These are phyloP conservation scores for Serrognathus titanus DNA, from an alignment of 2,888 invertebrate genomes.

Conservation along the genomic window DNA sequence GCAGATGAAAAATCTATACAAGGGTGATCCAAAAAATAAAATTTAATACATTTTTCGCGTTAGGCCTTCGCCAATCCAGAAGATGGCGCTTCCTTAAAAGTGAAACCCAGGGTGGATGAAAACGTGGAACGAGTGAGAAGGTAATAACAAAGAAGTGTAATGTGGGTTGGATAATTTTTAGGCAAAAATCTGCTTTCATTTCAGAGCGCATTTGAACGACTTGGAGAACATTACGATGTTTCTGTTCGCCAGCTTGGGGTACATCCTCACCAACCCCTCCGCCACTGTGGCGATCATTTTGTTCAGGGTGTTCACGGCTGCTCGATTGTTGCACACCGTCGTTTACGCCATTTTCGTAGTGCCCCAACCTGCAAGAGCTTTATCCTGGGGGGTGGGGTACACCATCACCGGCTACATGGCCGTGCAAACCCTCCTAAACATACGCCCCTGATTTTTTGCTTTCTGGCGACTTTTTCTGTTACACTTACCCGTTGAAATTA, in stretches of 20 bases:
- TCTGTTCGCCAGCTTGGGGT: conserved; percentile 59
- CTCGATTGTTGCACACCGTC: conserved; percentile 60
- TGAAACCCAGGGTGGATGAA: conserved; percentile 43
- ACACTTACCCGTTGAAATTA: neutral
- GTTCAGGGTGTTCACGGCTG: conserved; percentile 56
- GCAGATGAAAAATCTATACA: too few relatives aligned
- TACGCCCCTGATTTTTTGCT: conserved; percentile 10
- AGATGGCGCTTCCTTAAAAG: conserved; percentile 44
- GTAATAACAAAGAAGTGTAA: conserved; percentile 29
- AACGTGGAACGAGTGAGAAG: conserved; percentile 54
- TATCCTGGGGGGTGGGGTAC: conserved; percentile 20
- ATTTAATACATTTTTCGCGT: conserved; percentile 12
- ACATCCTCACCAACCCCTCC: conserved; percentile 58
- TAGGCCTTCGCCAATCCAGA: conserved; percentile 57
- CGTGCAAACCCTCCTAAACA: conserved; percentile 12
- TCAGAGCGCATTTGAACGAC: conserved; percentile 68
- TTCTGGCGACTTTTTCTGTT: conserved; percentile 17
- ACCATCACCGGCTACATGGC: conserved; percentile 24
- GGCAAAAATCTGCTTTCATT: too few relatives aligned
- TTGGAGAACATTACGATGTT: conserved; percentile 69
- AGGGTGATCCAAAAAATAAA: too few relatives aligned
- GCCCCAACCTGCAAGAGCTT: conserved; percentile 45
- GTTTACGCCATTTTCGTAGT: conserved; percentile 61
- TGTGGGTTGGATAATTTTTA: too few relatives aligned
- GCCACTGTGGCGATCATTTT: conserved; percentile 51